These are phyloP conservation scores for Anolis apletophallus DNA, from an alignment of 2,797 vertebrate species.

Conservation along the genomic window DNA sequence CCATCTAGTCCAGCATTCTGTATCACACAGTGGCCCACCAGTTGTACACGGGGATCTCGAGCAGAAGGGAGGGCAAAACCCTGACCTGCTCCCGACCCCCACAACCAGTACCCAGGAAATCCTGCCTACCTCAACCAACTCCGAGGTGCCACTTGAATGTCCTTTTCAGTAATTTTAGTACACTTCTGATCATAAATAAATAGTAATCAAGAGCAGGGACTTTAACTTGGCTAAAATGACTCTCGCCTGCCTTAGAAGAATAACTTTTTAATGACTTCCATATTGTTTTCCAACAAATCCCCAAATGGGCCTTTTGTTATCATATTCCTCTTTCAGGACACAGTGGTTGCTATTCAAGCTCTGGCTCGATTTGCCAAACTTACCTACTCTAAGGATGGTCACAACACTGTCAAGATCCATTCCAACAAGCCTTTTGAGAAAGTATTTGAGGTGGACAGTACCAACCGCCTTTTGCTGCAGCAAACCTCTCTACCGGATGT, in stretches of 20 bases:
- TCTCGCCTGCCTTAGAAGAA: no score
- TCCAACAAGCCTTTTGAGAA: conserved; percentile 71
- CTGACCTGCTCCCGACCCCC: no score
- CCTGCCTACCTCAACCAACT: no score
- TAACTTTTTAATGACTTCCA: not conserved
- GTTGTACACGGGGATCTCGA: no score
- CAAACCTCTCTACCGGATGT: conserved; percentile 75
- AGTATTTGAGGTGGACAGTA: conserved; percentile 77
- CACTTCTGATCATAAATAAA: not conserved
- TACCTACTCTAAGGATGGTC: conserved; percentile 77
- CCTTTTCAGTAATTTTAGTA: no score
- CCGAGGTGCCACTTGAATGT: no score
- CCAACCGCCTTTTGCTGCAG: conserved; percentile 85
- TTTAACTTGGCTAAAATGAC: not conserved
- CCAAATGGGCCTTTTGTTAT: not conserved
- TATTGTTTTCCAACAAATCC: accelerated
- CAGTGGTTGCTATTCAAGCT: conserved; percentile 89
- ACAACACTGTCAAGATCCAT: conserved; percentile 75
- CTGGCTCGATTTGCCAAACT: conserved; percentile 81
- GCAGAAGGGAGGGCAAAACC: no score
- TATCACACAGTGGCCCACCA: no score
- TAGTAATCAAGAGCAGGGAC: not conserved
- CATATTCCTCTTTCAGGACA: conserved; percentile 80
- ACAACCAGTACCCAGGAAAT: no score
- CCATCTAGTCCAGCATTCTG: no score